These are phyloP conservation scores for Cisticola juncidis DNA, from an alignment of 2,113 vertebrate species.

Conservation along the genomic window DNA sequence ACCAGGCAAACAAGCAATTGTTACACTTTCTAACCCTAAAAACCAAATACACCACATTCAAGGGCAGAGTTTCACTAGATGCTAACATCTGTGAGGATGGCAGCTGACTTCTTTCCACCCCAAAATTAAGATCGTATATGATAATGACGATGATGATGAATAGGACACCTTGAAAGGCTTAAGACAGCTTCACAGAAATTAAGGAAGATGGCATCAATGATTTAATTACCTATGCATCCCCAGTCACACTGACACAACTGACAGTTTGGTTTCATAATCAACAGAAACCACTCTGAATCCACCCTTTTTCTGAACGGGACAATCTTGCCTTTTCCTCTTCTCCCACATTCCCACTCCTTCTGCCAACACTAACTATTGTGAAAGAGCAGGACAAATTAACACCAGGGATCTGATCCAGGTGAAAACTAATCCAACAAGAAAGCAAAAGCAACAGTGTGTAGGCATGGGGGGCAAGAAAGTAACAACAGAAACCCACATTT, in stretches of 20 bases:
- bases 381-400: constrained; percentile 2
- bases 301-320: neutral
- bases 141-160: neutral
- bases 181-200: neutral
- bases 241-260: neutral
- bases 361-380: constrained; percentile 9
- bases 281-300: neutral
- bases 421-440: neutral
- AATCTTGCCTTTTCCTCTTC: neutral
- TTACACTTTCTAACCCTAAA: neutral
- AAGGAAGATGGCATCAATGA: neutral
- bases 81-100: neutral
- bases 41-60: neutral
- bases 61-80: neutral
- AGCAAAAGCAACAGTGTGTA: neutral
- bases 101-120: neutral
- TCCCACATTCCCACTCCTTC: neutral
- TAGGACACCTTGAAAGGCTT: neutral
- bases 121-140: neutral
- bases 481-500: neutral
- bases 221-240: neutral
- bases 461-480: neutral
- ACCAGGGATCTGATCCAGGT: neutral
- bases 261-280: neutral
- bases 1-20: neutral